These are phyloP conservation scores for Chaenogobius annularis DNA, from an alignment of 2,113 vertebrate species.

Conservation along the genomic window DNA sequence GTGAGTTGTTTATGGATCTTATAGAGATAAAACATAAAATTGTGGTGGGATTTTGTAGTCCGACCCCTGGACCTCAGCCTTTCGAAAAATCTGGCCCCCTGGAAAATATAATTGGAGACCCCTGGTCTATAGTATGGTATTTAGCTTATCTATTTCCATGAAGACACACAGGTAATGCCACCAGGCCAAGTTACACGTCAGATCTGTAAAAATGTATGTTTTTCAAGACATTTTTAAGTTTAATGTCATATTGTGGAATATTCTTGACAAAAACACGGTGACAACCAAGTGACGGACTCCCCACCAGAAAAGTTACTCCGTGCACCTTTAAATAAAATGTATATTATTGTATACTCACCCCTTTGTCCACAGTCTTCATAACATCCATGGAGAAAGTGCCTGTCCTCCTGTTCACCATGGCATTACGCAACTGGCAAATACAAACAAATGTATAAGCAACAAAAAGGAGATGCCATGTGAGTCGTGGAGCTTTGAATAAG, in stretches of 20 bases:
- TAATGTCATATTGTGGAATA: neutral
- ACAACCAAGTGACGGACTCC: neutral
- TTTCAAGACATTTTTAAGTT: neutral
- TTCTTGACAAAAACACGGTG: neutral
- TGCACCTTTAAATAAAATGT: neutral
- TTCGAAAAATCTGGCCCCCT: too few species aligned
- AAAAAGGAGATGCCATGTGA: slow-evolving; percentile 6
- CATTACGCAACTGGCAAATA: slow-evolving; percentile 86
- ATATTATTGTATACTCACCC: slow-evolving; percentile 79
- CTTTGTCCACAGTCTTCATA: slow-evolving; percentile 96
- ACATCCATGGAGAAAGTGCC: slow-evolving; percentile 98
- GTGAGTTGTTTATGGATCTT: too few species aligned
- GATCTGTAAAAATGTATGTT: too few species aligned
- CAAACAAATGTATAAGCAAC: slow-evolving; percentile 14
- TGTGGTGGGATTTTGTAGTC: too few species aligned
- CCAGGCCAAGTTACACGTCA: neutral
- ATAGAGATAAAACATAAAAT: too few species aligned
- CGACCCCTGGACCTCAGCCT: too few species aligned
- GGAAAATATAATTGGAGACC: too few species aligned
- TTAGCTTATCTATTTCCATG: too few species aligned
- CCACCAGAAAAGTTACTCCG: neutral
- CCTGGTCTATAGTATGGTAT: too few species aligned
- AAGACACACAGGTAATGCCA: too few species aligned
- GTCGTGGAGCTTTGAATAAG: neutral
- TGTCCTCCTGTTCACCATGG: slow-evolving; percentile 96